Base-by-base conservation (phyloP, 2,888 invertebrate genomes). In the Tanypteryx hageni region DNA sequence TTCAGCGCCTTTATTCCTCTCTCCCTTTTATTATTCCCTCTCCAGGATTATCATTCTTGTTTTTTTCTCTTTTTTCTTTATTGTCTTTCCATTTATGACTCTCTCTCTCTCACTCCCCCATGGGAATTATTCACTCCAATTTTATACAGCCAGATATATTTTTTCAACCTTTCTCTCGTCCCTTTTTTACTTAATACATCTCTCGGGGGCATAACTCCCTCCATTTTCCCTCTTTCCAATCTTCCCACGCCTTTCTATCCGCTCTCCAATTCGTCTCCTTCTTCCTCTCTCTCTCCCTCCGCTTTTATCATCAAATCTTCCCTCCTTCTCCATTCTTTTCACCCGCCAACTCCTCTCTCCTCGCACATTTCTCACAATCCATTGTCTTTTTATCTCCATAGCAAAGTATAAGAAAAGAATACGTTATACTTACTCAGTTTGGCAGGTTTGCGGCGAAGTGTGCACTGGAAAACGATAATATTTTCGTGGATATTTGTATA, bases 1-100 rank as follows among this genome's bases (percentile, higher is more conserved):
- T 82, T 56, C 18, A 0, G 3, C 44, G 44, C 44, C 44, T 44
- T 44, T 5, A 44, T 5, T 44, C 1, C 44, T n/a, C n/a, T n/a
- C n/a, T n/a, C n/a, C n/a, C n/a, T 44, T 44, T 44, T 44, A 44
- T 44, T 44, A 44, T 44, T 44, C 44, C 44, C 44, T 44, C 44
- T 3, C 44, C 44, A 44, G 44, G 44, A 44, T 44, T 44, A 44
- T 44, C 44, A 44, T 44, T 44, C 44, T 1, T 44, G 44, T 44
- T 44, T 44, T 44, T 44, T 5, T n/a, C n/a, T n/a, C 44, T 5
- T 76, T 76, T 68, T 76, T 27, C 76, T 11, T 76, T 76, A 76
- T 76, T 76, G 76, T 76, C 76, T 27, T 76, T 76, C 27, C 76
- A 76, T 76, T 27, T 13, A 22, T 68, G 68, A 64, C n/a, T 68